Base-by-base conservation (phyloP, 2,113 vertebrate species). In the Conger conger region DNA sequence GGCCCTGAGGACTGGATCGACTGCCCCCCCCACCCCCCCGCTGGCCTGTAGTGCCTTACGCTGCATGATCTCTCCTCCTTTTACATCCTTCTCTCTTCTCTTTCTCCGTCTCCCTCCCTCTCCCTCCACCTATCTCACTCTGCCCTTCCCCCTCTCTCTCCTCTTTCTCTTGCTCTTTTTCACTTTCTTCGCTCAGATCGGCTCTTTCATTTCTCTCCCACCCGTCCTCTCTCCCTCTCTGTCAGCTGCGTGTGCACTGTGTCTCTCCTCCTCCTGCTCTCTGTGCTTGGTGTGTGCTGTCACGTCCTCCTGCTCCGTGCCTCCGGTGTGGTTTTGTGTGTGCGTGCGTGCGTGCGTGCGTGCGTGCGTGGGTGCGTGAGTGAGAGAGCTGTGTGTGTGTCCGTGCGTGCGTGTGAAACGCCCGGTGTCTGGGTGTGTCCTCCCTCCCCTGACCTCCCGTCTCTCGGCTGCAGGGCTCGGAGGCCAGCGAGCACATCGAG, bases 381-480 rank as follows among this genome's bases (percentile, higher is more conserved):
- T 42, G 40, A n/a, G n/a, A n/a, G n/a, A n/a, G n/a, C n/a, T 42
- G 40, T 42, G 40, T 9, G 40, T n/a, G n/a, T n/a, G n/a, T 42
- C 4, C 40, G 53, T 86, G 33, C n/a, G n/a, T 80, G 30, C 20
- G 35, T 45, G 17, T 84, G 81, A 60, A 73, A 81, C 50, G 37
- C 86, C 54, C 54, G 18, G 35, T 78, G 42, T 35, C 45, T 30
- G 17, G 0, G 11, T 30, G 33, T 36, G 33, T 54, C 80, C 35
- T 17, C 57, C 53, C 38, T 27, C n/a, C 2, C 23, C 40, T 50
- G 45, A 33, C 4, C 36, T 38, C 27, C 23, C 5, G 9, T 53
- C 17, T 81, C 4, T 82, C 13, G 82, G 36, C 88, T 90, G 0
- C 90, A 96, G 96, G 92, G 87, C 4, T 94, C 90, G 0, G 87